phyloP scores from a whole-genome alignment of 2,797 vertebrate genomes.

The Lagorchestes hirsutus region DNA sequence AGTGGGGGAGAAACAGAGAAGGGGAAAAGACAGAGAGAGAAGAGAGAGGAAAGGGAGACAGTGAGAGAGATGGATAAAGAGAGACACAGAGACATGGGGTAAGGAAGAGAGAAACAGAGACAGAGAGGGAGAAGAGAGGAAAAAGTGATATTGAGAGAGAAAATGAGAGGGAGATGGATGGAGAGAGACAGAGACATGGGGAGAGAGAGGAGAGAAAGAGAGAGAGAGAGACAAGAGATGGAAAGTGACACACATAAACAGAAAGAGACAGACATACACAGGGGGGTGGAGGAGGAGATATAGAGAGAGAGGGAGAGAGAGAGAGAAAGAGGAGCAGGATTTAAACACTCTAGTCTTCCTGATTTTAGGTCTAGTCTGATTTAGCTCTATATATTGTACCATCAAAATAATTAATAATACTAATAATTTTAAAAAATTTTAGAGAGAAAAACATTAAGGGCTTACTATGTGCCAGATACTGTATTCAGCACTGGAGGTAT shows the following conservation, averaged over 20 bases:
- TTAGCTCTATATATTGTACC: not conserved
- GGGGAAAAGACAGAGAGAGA: not conserved
- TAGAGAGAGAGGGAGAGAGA: not conserved
- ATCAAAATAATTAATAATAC: not conserved
- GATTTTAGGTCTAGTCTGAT: not conserved
- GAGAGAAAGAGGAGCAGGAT: not conserved
- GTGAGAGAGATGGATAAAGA: not conserved
- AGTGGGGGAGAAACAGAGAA: not conserved
- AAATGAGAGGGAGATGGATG: not conserved
- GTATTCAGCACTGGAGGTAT: not conserved
- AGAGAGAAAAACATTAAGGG: not conserved
- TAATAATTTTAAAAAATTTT: not conserved
- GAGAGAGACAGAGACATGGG: too few relatives aligned
- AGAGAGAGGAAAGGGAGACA: not conserved
- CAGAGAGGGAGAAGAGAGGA: not conserved
- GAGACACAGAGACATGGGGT: not conserved
- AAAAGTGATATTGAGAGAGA: not conserved
- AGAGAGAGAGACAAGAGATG: not conserved
- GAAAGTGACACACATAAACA: too few relatives aligned
- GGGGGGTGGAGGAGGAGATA: too few relatives aligned
- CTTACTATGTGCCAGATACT: not conserved
- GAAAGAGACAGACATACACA: too few relatives aligned
- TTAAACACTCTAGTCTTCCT: not conserved
- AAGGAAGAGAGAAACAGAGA: too few relatives aligned
- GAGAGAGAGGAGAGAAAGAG: not conserved